Percentiles rank a stretch among this genome's conserved stretches.
phyloP scores from a whole-genome alignment of 2,888 invertebrate species.

The Drosophila bunnanda region DNA sequence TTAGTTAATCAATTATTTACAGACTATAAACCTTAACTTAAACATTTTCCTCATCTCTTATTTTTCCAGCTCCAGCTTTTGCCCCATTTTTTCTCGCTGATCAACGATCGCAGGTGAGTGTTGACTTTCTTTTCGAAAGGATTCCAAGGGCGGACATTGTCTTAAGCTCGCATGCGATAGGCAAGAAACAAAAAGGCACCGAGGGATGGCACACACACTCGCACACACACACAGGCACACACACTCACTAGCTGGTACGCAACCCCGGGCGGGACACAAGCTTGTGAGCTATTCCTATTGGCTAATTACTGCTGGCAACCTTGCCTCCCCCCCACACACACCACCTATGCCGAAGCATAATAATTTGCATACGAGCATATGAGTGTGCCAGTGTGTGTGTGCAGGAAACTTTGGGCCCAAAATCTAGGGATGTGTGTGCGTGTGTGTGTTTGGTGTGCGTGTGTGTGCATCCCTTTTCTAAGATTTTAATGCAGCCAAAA shows the following conservation, averaged over 20 bases:
- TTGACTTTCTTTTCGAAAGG: background rate
- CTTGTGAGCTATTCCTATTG: slow-evolving; percentile 76
- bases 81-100: background rate
- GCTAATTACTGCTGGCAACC: slow-evolving; percentile 67
- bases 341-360: slow-evolving; percentile 58
- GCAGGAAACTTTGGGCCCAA: slow-evolving; percentile 59
- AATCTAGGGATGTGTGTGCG: slow-evolving; percentile 23
- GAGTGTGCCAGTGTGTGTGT: slow-evolving; percentile 26
- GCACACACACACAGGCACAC: slow-evolving; percentile 20
- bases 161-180: slow-evolving; percentile 34
- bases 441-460: slow-evolving; percentile 5
- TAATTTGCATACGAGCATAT: slow-evolving; percentile 67
- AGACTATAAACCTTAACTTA: background rate
- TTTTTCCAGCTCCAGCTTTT: slow-evolving; percentile 2
- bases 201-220: slow-evolving; percentile 23
- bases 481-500: slow-evolving; percentile 40
- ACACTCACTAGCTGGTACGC: slow-evolving; percentile 15
- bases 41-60: background rate
- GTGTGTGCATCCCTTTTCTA: slow-evolving; percentile 27
- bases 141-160: slow-evolving; percentile 18
- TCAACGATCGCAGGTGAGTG: slow-evolving; percentile 13
- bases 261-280: slow-evolving; percentile 50
- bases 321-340: background rate
- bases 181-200: slow-evolving; percentile 7
- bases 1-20: background rate